Base-by-base conservation (phyloP, 2,113 vertebrate genomes). In the Mustela lutreola region DNA sequence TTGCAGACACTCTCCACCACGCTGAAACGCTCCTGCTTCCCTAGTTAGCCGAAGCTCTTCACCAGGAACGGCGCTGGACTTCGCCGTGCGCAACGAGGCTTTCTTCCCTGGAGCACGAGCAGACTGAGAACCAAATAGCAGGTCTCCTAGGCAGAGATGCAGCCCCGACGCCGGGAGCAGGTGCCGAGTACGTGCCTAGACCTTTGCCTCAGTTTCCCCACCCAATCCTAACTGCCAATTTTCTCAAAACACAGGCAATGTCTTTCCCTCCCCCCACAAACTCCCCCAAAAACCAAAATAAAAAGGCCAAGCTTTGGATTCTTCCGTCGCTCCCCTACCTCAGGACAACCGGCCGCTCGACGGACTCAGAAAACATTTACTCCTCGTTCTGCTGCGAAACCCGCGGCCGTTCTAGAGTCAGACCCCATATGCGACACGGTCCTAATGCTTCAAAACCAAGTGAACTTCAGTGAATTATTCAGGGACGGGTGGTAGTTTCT, bases 101-200 rank as follows among this genome's bases (percentile, higher is more conserved):
- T 50, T 62, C 87, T 62, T 31, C 42, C 15, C 1, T 8, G 28
- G 45, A 50, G 15, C 11, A 15, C 42, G 28, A 36, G 5, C 39
- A 39, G 11, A 81, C 5, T 22, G 18, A 60, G 79, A 42, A n/a
- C 26, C 28, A 45, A n/a, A 45, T 33, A 12, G 60, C 62, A 58
- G 65, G 48, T 22, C 26, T 58, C 65, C 5, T 1, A 28, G 50
- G 45, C 2, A 26, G 90, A 45, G n/a, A 60, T 5, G 19, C 0
- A 11, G n/a, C 22, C 2, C 0, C 39, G 11, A 39, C 28, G 18
- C 3, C 31, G 4, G 42, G n/a, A 16, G 28, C n/a, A 21, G 22
- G 8, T 8, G 31, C 8, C 18, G 7, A 36, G 7, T 8, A 12
- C 28, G 2, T 0, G 14, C 50, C 50, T 18, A 0, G 11, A 7